Evolutionary conservation across 2,797 vertebrate species (phyloP).

Genomic region (Dallia pectoralis): DNA sequence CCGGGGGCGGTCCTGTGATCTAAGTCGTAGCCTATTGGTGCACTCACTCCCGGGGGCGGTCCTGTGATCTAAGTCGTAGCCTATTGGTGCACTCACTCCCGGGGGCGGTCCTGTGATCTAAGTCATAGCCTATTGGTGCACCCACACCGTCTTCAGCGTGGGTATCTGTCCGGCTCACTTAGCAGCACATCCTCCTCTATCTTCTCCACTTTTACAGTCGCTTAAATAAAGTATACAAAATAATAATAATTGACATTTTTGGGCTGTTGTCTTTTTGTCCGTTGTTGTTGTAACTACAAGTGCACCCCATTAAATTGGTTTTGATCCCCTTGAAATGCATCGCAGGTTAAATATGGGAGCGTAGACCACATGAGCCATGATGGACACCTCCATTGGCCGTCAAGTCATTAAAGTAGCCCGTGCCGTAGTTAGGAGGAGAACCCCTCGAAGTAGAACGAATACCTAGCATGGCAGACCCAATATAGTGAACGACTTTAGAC

Average conservation of each 20-base stretch:
- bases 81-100: too few species aligned
- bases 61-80: too few species aligned
- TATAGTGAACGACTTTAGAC: background rate
- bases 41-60: too few species aligned
- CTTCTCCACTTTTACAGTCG: too few species aligned
- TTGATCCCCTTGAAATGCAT: background rate
- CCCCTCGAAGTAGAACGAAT: background rate
- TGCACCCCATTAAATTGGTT: background rate
- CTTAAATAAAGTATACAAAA: too few species aligned
- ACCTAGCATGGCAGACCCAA: background rate
- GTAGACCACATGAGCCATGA: background rate
- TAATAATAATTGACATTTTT: background rate
- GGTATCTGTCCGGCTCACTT: too few species aligned
- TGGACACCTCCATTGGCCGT: background rate
- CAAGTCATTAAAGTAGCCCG: background rate
- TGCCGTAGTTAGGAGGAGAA: background rate
- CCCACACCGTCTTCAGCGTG: too few species aligned
- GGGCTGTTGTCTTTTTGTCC: background rate
- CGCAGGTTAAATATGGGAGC: background rate
- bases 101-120: too few species aligned
- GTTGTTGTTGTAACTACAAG: background rate
- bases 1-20: too few species aligned
- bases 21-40: too few species aligned
- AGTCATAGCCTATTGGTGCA: too few species aligned
- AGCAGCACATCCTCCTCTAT: too few species aligned